Percentiles rank a stretch among this genome's conserved stretches.
Conservation (phyloP, 2,888 invertebrate genomes). For the Archips xylosteana region DNA sequence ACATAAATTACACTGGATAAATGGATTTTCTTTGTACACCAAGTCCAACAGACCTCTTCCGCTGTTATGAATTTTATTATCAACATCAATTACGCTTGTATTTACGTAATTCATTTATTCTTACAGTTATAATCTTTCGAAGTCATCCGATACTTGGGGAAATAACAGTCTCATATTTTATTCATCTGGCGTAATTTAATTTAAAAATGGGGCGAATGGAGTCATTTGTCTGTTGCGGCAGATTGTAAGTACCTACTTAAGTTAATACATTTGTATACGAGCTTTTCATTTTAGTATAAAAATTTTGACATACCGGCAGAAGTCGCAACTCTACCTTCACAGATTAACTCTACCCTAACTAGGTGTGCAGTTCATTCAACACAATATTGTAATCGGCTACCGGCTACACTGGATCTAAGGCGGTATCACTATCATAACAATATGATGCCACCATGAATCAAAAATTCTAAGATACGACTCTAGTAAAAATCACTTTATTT, state of each 20-base stretch:
- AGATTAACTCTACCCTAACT: no score
- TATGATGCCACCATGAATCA: no score
- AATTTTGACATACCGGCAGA: no score
- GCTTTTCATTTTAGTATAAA: no score
- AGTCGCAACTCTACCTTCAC: no score
- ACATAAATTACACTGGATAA: not conserved
- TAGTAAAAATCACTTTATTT: no score
- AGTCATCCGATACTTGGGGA: not conserved
- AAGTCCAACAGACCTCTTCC: not conserved
- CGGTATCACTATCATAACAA: no score
- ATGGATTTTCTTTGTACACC: not conserved
- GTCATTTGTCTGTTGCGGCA: not conserved
- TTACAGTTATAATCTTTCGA: not conserved
- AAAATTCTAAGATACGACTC: no score
- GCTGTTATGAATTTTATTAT: not conserved
- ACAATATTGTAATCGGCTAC: no score
- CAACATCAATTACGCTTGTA: not conserved
- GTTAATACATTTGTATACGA: no score
- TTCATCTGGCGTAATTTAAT: conserved; percentile 17
- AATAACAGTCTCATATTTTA: conserved; percentile 24
- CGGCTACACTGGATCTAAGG: no score
- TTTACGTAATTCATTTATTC: not conserved
- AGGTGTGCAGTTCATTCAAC: no score
- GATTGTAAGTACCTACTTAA: not conserved
- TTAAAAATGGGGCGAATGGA: not conserved